Conservation (phyloP, 2,797 vertebrate genomes). For the Ceryle rudis region DNA sequence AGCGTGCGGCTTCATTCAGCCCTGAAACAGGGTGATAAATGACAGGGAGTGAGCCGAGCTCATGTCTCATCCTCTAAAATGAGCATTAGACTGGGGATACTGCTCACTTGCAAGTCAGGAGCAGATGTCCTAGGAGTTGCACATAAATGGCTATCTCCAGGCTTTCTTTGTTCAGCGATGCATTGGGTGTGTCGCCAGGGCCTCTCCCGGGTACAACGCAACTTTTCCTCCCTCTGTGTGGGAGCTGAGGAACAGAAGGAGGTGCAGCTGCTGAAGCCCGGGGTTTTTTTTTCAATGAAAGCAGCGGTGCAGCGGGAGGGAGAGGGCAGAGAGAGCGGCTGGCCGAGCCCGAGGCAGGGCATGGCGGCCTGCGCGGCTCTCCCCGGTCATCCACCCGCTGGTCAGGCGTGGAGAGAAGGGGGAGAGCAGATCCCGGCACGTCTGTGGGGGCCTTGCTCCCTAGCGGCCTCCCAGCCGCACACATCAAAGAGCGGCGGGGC, state of each 20-base stretch:
- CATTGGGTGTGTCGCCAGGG: rapidly evolving
- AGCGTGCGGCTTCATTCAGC: background rate
- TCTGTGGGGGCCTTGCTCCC: background rate
- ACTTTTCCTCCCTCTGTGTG: background rate
- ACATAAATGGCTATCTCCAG: rapidly evolving
- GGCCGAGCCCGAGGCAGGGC: rapidly evolving
- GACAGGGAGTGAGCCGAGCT: background rate
- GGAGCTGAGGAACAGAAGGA: background rate
- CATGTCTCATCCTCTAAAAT: background rate
- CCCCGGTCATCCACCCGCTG: background rate
- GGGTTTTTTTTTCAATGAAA: background rate
- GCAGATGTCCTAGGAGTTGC: rapidly evolving
- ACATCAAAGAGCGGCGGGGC: rapidly evolving
- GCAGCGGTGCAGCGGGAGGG: rapidly evolving
- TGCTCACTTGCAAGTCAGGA: background rate
- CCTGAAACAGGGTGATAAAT: background rate
- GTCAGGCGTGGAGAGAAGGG: background rate
- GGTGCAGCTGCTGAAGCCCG: rapidly evolving
- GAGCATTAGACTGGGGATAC: background rate
- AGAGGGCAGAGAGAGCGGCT: rapidly evolving
- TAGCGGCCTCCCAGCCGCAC: background rate
- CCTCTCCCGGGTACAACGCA: background rate
- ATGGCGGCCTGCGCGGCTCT: rapidly evolving
- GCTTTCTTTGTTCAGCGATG: rapidly evolving
- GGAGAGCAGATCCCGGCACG: rapidly evolving